Evolutionary conservation across 2,113 vertebrate genomes (phyloP), one percentile per base, ranked within the genome.

Genomic region (Alethe castanea): DNA sequence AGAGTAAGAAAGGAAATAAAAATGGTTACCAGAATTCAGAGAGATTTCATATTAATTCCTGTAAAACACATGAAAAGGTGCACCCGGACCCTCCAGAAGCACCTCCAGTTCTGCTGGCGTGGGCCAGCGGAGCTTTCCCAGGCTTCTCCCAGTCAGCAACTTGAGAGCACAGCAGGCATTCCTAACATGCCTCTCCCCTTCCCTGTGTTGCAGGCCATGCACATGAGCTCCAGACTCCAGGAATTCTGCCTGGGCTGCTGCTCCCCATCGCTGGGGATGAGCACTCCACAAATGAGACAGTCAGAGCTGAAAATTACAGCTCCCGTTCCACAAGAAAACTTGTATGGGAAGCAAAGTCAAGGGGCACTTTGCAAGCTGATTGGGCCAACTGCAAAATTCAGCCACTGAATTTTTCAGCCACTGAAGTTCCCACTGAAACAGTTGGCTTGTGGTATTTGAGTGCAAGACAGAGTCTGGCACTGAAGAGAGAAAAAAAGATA

Each of bases 251-350:
- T 56, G 69, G 53, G 20, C 59, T 50, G 57, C 74, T 44, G 5
- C 2, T 88, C 44, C 44, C 15, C 61, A 29, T 20, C 0, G 0
- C 36, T 50, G 36, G 61, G 22, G 24, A 38, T 6, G 4, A 52
- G 13, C 18, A 2, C 35, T 50, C 53, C 42, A 26, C 48, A 60
- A 33, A 24, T 4, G 26, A 74, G 53, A 14, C 26, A 12, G 8
- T 6, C 38, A 78, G 38, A 90, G 33, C 16, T 76, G 35, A 40
- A 83, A 72, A 44, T 16, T 29, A 82, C 50, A 88, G 42, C 8
- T 57, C 13, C n/a, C 10, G 73, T 81, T 61, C 36, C n/a, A 11
- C 53, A 18, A 83, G 54, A 81, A 88, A 83, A 33, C 19, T 23
- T 26, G 7, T 0, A 2, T 22, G 20, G 29, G 36, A 92, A 69